Percentiles rank a stretch among this genome's conserved stretches.
phyloP scores from a whole-genome alignment of 2,113 vertebrate genomes.

The Pampusana beccarii region DNA sequence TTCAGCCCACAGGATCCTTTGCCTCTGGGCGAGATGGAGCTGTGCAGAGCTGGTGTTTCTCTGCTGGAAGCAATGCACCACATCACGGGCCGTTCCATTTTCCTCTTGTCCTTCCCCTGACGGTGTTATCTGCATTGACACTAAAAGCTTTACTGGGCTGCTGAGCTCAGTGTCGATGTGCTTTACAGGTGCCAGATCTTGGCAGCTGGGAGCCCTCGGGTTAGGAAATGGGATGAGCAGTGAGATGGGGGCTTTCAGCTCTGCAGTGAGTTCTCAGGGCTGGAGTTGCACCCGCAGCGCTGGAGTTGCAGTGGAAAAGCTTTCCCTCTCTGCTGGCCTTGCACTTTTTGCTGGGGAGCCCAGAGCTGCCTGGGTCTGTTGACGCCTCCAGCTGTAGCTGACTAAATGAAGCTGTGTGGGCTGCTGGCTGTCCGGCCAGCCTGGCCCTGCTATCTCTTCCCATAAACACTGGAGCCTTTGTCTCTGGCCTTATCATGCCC shows the following conservation, averaged over 20 bases:
- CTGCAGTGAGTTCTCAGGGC: background rate
- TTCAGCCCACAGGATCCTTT: background rate
- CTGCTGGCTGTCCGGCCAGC: background rate
- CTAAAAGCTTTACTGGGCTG: background rate
- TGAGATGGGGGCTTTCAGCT: accelerated
- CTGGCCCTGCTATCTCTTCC: constrained; percentile 54
- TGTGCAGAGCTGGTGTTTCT: background rate
- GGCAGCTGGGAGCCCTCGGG: background rate
- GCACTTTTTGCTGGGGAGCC: background rate
- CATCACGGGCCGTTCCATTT: accelerated
- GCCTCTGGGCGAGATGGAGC: background rate
- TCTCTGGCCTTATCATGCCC: constrained; percentile 60
- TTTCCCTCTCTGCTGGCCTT: accelerated
- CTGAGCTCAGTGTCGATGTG: accelerated
- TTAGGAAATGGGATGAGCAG: background rate
- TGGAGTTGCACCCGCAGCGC: background rate
- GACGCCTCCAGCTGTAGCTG: constrained; percentile 58
- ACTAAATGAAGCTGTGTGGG: constrained; percentile 55
- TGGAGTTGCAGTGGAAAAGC: background rate
- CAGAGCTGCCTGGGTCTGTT: background rate
- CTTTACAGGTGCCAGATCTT: accelerated
- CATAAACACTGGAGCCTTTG: constrained; percentile 69
- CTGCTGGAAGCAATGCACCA: background rate
- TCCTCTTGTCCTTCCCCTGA: background rate
- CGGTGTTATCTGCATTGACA: accelerated